Evolutionary conservation across 2,797 vertebrate species (phyloP), one percentile per base, ranked within the genome.

Genomic region (Aeoliscus strigatus): DNA sequence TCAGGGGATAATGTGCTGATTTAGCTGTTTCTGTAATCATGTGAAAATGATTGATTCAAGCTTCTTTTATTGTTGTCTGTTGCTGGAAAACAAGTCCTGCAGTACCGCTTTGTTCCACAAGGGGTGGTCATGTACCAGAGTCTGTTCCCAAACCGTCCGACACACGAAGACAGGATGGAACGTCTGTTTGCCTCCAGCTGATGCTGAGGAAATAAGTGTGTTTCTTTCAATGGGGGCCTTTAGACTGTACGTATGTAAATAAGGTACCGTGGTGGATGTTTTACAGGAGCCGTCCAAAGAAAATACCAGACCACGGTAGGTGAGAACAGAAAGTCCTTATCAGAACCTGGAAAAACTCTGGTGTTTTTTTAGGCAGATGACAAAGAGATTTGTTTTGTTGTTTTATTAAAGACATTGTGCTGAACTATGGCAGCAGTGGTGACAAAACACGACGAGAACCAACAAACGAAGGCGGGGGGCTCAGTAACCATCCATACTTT

Each of bases 11-110:
- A 16, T 28, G 23, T 41, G 31, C 25, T 14, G 0, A 2, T 39
- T 50, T 26, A 29, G 11, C 48, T 40, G 8, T 51, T 39, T 2
- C 32, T 42, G 62, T 36, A 32, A 41, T 34, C 12, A 44, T 11
- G 23, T 10, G 17, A 15, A 57, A 24, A 29, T 13, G 18, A 9
- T 8, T 13, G 2, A 38, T 26, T 12, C 38, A 6, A 21, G 18
- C 9, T 31, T 5, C 3, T 27, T 12, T 15, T 18, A 9, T 50
- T 39, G 1, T 27, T 27, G 10, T 18, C 27, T 34, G 11, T 38
- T 35, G 17, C 34, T 29, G 28, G 1, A 28, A 14, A 16, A 21
- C 18, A 21, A 21, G 3, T 21, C 18, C 6, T 21, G 18, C 6
- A 21, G 6, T 21, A 21, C 18, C 18, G 6, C 6, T 21, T 21